Conservation (phyloP, 1,140 invertebrate species). For the Pseudobourletiella spinata region DNA sequence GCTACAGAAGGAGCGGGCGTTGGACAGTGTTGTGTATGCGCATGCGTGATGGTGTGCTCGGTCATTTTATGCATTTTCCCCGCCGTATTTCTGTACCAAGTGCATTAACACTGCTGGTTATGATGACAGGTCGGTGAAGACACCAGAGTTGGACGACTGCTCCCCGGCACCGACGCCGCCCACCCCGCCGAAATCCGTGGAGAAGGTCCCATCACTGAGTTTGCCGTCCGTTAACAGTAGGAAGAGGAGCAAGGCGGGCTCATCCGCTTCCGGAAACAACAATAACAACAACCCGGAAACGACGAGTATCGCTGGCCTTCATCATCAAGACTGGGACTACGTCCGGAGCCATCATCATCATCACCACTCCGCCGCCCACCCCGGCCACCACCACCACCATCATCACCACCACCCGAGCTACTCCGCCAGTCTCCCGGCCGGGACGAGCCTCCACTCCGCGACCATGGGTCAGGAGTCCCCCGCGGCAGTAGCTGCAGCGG, state of each 20-base stretch:
- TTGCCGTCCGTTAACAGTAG: background rate
- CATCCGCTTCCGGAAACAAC: background rate
- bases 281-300: background rate
- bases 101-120: too few species aligned
- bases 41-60: too few species aligned
- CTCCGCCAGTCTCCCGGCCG: background rate
- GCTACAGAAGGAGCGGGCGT: too few species aligned
- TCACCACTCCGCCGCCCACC: too few species aligned
- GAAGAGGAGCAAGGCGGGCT: conserved; percentile 4
- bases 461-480: background rate
- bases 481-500: conserved; percentile 11
- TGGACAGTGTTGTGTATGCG: too few species aligned
- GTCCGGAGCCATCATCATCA: background rate
- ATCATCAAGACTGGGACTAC: conserved; percentile 10
- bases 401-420: conserved; percentile 7
- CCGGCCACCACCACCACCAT: conserved; percentile 11
- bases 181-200: background rate
- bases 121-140: conserved; percentile 13
- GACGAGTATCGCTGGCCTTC: too few species aligned
- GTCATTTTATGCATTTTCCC: too few species aligned
- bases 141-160: conserved; percentile 12
- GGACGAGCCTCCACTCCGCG: background rate
- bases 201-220: background rate
- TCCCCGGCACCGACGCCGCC: background rate
- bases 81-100: too few species aligned